Evolutionary conservation across 2,113 vertebrate genomes (phyloP), one percentile per base, ranked within the genome.

Genomic region (Chaetura pelagica): DNA sequence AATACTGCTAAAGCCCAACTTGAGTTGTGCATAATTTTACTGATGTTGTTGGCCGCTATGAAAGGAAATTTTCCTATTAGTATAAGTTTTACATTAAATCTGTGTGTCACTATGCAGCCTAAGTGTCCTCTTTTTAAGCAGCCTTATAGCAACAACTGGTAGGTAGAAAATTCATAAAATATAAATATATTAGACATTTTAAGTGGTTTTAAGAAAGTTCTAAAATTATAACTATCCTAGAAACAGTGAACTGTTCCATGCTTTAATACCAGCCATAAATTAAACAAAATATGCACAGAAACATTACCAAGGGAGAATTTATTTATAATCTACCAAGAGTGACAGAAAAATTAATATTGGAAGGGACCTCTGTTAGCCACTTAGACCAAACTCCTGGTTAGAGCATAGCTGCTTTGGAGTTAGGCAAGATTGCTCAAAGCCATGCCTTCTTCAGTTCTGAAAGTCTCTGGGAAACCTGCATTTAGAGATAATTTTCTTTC

Each of bases 191-290:
- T 29, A 86, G 2, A 7, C 0, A 52, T 76, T 91, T 69, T 18
- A 63, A 8, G 26, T 21, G 81, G 23, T 54, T 63, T 54, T 16
- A 78, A 71, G 27, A 74, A 85, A 68, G 4, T 26, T 54, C 15
- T 29, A 88, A 57, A 81, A 73, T 32, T 44, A 48, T 55, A 42
- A 5, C 68, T 2, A 22, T 64, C 5, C 15, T 77, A 80, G 44
- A 51, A 79, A 68, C 3, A 38, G 2, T 42, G 44, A 94, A 61
- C 19, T 68, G 3, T 10, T 81, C 12, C 0, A 0, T 69, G 20
- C 16, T 48, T 30, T 87, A 44, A 69, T 44, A 62, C 3, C 5
- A 78, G 5, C 2, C 6, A 64, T 38, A 48, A 18, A 80, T 59
- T 86, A 57, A 51, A 55, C 3, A 84, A 79, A 79, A 72, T 55